Base-by-base conservation (phyloP, 2,113 vertebrate genomes). In the Notothenia rossii region DNA sequence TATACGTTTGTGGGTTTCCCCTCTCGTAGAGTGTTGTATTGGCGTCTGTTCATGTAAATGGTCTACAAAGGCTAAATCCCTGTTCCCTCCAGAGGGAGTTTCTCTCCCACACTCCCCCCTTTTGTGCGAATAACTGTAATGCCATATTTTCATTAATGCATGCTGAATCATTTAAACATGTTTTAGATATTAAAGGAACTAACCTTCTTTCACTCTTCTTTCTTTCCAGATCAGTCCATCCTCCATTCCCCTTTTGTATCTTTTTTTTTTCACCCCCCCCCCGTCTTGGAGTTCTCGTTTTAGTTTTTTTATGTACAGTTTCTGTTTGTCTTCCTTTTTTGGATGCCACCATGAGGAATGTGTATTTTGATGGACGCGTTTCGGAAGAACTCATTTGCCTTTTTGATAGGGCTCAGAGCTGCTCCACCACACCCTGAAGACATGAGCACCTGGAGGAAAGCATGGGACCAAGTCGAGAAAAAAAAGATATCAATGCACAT, bases 321-420 rank as follows among this genome's bases (percentile, higher is more conserved):
- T 90, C 74, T 77, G 74, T 88, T 82, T 53, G 77, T 90, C 88
- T 91, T 87, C 69, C 68, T 89, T 69, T 86, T 89, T 90, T 82
- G 83, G 83, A 86, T 74, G 85, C 93, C 91, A 85, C 92, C 89
- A 82, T 81, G 72, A 86, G 91, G 89, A 93, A 86, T 83, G 85
- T 86, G 81, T 89, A 82, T 84, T 86, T 82, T 58, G 83, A 89
- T 82, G 67, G 85, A 89, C 64, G 73, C 60, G 29, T 92, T 88
- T 78, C 51, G 85, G 85, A 93, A 79, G 89, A 92, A 91, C 91
- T 94, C 88, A 72, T 88, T 81, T 86, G 86, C 84, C 88, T 89
- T 85, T 70, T 77, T 55, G 62, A 20, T 15, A 46, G 79, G 92
- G 88, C 91, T 54, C 70, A 65, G 69, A 82, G 92, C 91, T 91